These are phyloP conservation scores for Epinotia bilunana DNA, from an alignment of 2,888 invertebrate species.

Conservation along the genomic window DNA sequence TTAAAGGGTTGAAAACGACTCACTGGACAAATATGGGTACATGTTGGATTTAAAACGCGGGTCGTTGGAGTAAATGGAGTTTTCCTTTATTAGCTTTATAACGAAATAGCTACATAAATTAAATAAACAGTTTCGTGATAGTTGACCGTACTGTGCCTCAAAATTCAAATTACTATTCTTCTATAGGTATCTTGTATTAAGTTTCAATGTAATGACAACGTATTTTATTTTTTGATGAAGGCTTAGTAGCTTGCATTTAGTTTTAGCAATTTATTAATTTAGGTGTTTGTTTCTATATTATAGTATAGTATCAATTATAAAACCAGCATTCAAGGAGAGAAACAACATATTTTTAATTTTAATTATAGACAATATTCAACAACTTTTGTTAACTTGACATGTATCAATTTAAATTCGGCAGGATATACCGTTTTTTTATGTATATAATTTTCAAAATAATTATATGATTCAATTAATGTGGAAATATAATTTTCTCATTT, in stretches of 20 bases:
- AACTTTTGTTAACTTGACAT: neutral
- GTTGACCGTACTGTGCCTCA: neutral
- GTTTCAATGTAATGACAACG: neutral
- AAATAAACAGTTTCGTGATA: neutral
- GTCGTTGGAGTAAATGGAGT: too few relatives aligned
- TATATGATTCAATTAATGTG: neutral
- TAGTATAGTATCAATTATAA: conserved; percentile 6
- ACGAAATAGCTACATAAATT: neutral
- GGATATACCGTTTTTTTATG: neutral
- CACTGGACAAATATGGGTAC: too few relatives aligned
- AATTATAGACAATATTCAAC: neutral
- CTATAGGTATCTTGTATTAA: neutral
- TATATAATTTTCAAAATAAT: neutral
- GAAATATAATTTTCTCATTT: too few relatives aligned
- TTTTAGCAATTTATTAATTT: conserved; percentile 44
- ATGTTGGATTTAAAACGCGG: too few relatives aligned
- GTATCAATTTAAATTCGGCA: neutral
- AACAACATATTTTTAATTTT: neutral
- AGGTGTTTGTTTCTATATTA: conserved; percentile 20
- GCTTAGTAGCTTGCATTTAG: conserved; percentile 43
- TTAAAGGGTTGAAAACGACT: too few relatives aligned
- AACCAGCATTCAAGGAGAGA: conserved; percentile 7
- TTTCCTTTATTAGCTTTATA: too few relatives aligned
- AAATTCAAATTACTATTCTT: neutral
- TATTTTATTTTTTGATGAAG: conserved; percentile 14